Evolutionary conservation across 2,797 vertebrate species (phyloP).

Genomic region (Notolepis coatsorum): DNA sequence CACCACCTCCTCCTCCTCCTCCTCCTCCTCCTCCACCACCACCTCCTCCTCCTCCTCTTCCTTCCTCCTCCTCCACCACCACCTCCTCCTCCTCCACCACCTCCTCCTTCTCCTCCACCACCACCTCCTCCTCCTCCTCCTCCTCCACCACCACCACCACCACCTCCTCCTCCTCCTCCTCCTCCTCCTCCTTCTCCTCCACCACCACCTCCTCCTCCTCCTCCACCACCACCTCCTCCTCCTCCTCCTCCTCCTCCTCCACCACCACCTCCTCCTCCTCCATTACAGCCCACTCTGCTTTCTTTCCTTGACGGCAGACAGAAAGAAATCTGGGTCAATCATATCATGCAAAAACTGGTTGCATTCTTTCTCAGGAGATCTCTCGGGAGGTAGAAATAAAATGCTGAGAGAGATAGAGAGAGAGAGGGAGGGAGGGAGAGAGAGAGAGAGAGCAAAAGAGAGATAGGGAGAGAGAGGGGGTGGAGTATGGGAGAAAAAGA

Average conservation of each 20-base stretch:
- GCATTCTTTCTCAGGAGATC: conserved; percentile 3
- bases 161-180: conserved; percentile 4
- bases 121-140: conserved; percentile 2
- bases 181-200: background rate
- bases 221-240: too few relatives aligned
- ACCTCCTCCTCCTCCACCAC: background rate
- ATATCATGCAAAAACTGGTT: conserved; percentile 46
- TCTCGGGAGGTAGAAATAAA: conserved; percentile 33
- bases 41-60: conserved; percentile 10
- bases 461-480: background rate
- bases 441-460: background rate
- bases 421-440: background rate
- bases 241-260: background rate
- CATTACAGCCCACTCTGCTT: conserved; percentile 21
- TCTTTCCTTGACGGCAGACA: conserved; percentile 29
- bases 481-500: background rate
- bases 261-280: background rate
- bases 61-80: conserved; percentile 10
- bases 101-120: too few relatives aligned
- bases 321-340: conserved; percentile 66
- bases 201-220: conserved; percentile 3
- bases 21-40: conserved; percentile 20
- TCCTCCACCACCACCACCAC: background rate
- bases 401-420: conserved; percentile 20
- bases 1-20: conserved; percentile 17